phyloP scores from a whole-genome alignment of 2,888 invertebrate genomes.

The Adelognathus sp. region DNA sequence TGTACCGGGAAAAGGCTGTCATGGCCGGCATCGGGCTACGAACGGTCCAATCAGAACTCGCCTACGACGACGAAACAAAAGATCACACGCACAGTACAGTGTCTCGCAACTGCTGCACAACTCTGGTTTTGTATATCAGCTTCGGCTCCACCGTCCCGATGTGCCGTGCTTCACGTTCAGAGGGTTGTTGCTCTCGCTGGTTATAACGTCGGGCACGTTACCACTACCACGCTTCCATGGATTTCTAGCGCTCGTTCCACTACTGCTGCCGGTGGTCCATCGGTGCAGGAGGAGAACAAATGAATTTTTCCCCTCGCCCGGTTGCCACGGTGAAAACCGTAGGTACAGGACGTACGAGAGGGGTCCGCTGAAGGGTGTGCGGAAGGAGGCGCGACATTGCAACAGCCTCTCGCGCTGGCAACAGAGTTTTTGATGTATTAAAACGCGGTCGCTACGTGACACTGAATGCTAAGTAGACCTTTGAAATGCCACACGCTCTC shows the following conservation, averaged over 20 bases:
- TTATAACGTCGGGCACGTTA: neutral
- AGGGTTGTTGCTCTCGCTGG: constrained; percentile 17
- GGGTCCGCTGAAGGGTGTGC: constrained; percentile 33
- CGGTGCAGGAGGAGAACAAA: constrained; percentile 63
- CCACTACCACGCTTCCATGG: constrained; percentile 36
- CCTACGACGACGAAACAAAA: constrained; percentile 70
- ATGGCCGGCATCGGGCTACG: constrained; percentile 75
- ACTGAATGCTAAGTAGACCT: constrained; percentile 80
- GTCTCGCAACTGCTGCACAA: constrained; percentile 1
- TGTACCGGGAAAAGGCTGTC: constrained; percentile 76
- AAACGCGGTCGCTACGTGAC: constrained; percentile 80
- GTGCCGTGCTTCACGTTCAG: constrained; percentile 8
- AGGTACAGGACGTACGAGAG: constrained; percentile 39
- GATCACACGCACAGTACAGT: constrained; percentile 60
- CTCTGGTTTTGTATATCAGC: neutral
- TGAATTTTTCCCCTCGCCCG: constrained; percentile 65
- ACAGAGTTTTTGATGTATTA: constrained; percentile 80
- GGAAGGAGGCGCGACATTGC: constrained; percentile 28
- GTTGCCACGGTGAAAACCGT: constrained; percentile 25
- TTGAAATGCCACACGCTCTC: constrained; percentile 73
- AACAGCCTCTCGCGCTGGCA: constrained; percentile 48
- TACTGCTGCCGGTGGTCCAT: constrained; percentile 69
- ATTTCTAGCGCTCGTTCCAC: constrained; percentile 50
- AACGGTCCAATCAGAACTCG: constrained; percentile 79
- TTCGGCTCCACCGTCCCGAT: neutral